phyloP scores from a whole-genome alignment of 2,797 vertebrate species.

The Anolis apletophallus region DNA sequence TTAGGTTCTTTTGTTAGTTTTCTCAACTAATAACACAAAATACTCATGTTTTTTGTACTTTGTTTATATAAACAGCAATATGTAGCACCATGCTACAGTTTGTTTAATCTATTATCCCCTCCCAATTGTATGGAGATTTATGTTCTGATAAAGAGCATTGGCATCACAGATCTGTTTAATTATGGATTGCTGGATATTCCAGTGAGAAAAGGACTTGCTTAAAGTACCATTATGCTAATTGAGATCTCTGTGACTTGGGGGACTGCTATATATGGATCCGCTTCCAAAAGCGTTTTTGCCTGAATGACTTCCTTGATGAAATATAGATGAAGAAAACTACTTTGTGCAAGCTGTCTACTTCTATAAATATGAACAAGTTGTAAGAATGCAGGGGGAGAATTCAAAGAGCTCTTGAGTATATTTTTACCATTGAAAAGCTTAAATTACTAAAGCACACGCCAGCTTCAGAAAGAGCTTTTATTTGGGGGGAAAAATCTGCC shows the following conservation, averaged over 20 bases:
- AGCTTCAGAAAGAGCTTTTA: neutral
- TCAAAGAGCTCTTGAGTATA: slow-evolving; percentile 10
- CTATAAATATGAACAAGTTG: slow-evolving; percentile 12
- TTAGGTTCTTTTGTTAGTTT: slow-evolving; percentile 3
- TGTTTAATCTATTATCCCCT: neutral
- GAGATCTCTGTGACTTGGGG: neutral
- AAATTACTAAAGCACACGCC: neutral
- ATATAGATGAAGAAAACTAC: slow-evolving; percentile 42
- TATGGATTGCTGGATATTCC: slow-evolving; percentile 15
- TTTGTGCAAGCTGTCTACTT: slow-evolving; percentile 27
- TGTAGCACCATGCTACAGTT: neutral
- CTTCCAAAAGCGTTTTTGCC: neutral
- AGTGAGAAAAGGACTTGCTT: slow-evolving; percentile 33
- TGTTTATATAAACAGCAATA: neutral
- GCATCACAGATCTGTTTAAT: slow-evolving; percentile 31
- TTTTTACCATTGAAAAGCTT: neutral
- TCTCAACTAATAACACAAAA: neutral
- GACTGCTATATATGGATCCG: neutral
- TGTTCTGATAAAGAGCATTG: slow-evolving; percentile 10
- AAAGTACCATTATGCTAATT: neutral
- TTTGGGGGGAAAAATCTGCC: neutral
- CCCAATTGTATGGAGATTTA: slow-evolving; percentile 1
- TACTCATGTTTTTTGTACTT: neutral
- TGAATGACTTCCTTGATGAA: slow-evolving; percentile 35
- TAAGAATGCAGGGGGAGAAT: slow-evolving; percentile 3